A percentile compares a stretch with the other conserved stretches of the same genome.
Evolutionary conservation across 2,113 vertebrate species (phyloP).

Genomic region (Crotalus horridus): DNA sequence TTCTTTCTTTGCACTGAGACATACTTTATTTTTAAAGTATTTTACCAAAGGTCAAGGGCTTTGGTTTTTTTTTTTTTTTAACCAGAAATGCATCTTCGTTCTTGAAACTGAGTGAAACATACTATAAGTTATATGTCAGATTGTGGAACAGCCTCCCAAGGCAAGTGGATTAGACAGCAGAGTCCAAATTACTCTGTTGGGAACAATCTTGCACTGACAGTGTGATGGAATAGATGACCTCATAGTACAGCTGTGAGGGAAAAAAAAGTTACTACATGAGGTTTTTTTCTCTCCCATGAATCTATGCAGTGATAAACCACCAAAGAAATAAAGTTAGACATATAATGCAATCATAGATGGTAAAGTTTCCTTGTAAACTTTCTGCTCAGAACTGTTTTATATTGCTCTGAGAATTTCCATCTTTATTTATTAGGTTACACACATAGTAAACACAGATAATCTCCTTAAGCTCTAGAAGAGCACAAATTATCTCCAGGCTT

Average conservation of each 20-base stretch:
- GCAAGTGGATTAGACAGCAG: slow-evolving; percentile 29
- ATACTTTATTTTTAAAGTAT: background rate
- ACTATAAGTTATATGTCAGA: slow-evolving; percentile 19
- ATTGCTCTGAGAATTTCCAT: background rate
- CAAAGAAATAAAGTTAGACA: slow-evolving; percentile 10
- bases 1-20: background rate
- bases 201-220: slow-evolving; percentile 35
- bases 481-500: background rate
- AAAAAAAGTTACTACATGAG: slow-evolving; percentile 1
- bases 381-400: background rate
- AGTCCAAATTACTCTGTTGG: slow-evolving; percentile 29
- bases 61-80: background rate
- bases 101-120: slow-evolving; percentile 1
- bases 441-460: slow-evolving; percentile 6
- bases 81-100: background rate
- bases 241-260: slow-evolving; percentile 30
- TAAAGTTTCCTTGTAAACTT: slow-evolving; percentile 12
- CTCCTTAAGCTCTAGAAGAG: background rate
- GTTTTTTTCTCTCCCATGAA: slow-evolving; percentile 32
- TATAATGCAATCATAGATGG: background rate
- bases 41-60: background rate
- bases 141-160: background rate
- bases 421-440: background rate
- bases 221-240: slow-evolving; percentile 38
- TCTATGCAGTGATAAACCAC: slow-evolving; percentile 16